These are phyloP conservation scores for Conus ventricosus DNA, from an alignment of 1,140 invertebrate genomes.

Conservation along the genomic window DNA sequence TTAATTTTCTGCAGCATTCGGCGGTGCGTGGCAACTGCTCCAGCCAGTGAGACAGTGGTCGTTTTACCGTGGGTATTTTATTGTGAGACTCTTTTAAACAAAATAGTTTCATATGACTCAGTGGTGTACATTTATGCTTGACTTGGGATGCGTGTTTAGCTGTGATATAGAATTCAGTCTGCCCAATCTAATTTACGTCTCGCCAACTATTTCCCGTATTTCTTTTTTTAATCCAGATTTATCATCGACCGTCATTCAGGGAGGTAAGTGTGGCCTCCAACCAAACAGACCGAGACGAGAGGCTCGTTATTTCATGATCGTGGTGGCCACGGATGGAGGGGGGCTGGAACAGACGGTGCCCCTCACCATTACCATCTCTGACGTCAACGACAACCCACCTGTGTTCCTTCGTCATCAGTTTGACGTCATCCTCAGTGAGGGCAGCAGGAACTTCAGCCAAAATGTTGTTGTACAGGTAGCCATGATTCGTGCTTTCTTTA, in stretches of 20 bases:
- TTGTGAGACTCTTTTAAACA: too few species aligned
- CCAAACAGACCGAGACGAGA: constrained; percentile 24
- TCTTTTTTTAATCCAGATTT: background rate
- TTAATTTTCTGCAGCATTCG: too few species aligned
- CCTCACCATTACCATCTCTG: constrained; percentile 35
- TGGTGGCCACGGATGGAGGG: constrained; percentile 33
- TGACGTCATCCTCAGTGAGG: constrained; percentile 30
- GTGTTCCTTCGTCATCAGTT: constrained; percentile 38
- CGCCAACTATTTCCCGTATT: too few species aligned
- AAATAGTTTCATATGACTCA: too few species aligned
- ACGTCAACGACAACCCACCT: constrained; percentile 56
- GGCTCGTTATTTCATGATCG: constrained; percentile 21
- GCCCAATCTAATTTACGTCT: too few species aligned
- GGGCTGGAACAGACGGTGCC: constrained; percentile 9
- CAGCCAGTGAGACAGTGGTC: too few species aligned
- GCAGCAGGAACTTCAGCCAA: background rate
- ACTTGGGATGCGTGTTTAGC: background rate
- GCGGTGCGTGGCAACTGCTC: too few species aligned
- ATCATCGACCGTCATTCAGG: background rate
- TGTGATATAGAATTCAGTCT: background rate
- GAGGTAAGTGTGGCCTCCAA: background rate
- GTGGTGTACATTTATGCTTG: background rate
- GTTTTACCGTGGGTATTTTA: too few species aligned
- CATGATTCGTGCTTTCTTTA: background rate
- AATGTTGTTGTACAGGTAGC: constrained; percentile 34